Percentiles rank a stretch among this genome's conserved stretches.
These are phyloP conservation scores for Morone chrysops DNA, from an alignment of 2,113 vertebrate species.

Conservation along the genomic window DNA sequence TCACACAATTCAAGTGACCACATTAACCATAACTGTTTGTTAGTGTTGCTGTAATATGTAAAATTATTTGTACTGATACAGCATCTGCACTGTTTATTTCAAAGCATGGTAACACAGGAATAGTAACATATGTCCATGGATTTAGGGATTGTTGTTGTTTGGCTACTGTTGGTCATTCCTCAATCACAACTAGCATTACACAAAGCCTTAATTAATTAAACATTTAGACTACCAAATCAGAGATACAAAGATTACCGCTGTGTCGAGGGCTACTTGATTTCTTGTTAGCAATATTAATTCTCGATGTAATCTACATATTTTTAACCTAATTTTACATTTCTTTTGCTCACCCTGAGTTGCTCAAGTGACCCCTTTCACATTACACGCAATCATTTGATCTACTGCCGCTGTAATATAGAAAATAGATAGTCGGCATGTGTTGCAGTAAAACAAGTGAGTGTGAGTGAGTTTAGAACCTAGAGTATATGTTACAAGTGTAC, in stretches of 20 bases:
- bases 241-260: background rate
- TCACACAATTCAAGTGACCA: too few species aligned
- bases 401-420: background rate
- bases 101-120: background rate
- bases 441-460: background rate
- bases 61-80: background rate
- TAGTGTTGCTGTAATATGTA: background rate
- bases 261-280: background rate
- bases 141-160: too few species aligned
- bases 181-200: too few species aligned
- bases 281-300: background rate
- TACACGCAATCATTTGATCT: background rate
- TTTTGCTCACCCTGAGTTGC: background rate
- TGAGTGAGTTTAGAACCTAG: background rate
- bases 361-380: background rate
- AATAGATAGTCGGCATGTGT: background rate
- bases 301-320: background rate
- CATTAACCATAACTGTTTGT: too few species aligned
- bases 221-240: background rate
- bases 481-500: background rate
- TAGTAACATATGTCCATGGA: too few species aligned
- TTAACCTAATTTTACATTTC: background rate
- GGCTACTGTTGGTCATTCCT: too few species aligned
- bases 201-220: too few species aligned
- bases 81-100: background rate